Evolutionary conservation across 2,113 vertebrate species (phyloP).

Genomic region (Indri indri): DNA sequence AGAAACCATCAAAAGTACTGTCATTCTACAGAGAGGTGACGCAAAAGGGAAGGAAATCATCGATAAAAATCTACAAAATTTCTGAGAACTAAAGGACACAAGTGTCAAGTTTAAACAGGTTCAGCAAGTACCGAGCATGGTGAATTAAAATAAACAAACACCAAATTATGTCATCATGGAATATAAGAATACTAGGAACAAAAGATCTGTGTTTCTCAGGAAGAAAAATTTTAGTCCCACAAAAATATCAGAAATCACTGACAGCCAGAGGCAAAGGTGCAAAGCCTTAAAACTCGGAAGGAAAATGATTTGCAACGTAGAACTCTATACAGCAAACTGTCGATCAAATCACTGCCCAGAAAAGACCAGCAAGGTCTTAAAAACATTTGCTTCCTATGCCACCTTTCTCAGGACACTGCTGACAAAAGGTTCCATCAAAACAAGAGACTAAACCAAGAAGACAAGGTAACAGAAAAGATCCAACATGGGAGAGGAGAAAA

Average conservation of each 20-base stretch:
- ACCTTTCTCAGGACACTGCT: background rate
- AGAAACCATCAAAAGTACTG: background rate
- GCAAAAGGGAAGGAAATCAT: background rate
- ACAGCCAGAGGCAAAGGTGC: background rate
- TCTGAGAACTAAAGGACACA: background rate
- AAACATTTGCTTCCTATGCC: background rate
- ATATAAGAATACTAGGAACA: background rate
- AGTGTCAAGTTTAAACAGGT: background rate
- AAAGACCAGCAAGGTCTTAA: background rate
- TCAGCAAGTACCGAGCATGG: background rate
- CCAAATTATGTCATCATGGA: background rate
- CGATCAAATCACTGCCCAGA: background rate
- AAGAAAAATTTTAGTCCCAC: background rate
- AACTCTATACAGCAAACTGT: background rate
- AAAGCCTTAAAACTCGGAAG: background rate
- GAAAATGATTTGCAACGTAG: background rate
- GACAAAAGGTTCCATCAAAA: background rate
- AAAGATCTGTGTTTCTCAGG: background rate
- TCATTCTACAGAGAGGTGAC: background rate
- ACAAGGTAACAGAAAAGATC: background rate
- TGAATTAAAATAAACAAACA: background rate
- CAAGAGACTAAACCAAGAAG: background rate
- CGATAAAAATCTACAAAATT: background rate
- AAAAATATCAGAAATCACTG: background rate
- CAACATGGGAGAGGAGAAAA: background rate